phyloP scores from a whole-genome alignment of 2,888 invertebrate genomes.

The Dendrolimus houi region DNA sequence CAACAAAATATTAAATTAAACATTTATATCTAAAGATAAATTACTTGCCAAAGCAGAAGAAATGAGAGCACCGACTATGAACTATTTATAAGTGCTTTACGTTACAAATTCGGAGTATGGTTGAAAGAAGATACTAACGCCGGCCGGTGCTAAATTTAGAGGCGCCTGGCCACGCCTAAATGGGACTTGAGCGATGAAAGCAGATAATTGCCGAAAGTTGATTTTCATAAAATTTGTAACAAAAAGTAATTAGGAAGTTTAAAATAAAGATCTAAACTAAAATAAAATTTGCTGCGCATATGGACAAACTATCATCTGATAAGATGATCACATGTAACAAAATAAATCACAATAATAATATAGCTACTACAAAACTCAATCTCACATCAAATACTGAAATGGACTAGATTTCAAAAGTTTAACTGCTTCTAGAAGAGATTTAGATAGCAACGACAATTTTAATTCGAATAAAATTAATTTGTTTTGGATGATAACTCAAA shows the following conservation, averaged over 20 bases:
- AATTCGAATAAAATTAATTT: too few relatives aligned
- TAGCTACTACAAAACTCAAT: too few relatives aligned
- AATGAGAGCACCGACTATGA: constrained; percentile 24
- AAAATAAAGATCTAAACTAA: too few relatives aligned
- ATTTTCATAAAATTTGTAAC: neutral
- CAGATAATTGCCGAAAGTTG: constrained; percentile 8
- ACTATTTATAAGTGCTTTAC: constrained; percentile 46
- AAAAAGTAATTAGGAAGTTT: neutral
- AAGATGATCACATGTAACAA: too few relatives aligned
- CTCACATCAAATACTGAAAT: too few relatives aligned
- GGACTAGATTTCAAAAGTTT: too few relatives aligned
- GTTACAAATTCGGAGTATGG: constrained; percentile 31
- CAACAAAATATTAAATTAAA: constrained; percentile 2
- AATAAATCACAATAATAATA: too few relatives aligned
- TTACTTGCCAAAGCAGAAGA: constrained; percentile 16
- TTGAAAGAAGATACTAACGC: constrained; percentile 32
- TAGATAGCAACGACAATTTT: too few relatives aligned
- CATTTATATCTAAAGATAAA: constrained; percentile 9
- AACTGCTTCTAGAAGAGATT: too few relatives aligned
- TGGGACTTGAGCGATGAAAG: constrained; percentile 30
- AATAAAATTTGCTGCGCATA: too few relatives aligned
- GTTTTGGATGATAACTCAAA: too few relatives aligned
- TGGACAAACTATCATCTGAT: too few relatives aligned
- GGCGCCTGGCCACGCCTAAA: constrained; percentile 41
- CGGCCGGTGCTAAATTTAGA: constrained; percentile 48